Percentiles rank a stretch among this genome's conserved stretches.
Conservation (phyloP, 2,888 invertebrate species). For the Zaprionus lineosus region DNA sequence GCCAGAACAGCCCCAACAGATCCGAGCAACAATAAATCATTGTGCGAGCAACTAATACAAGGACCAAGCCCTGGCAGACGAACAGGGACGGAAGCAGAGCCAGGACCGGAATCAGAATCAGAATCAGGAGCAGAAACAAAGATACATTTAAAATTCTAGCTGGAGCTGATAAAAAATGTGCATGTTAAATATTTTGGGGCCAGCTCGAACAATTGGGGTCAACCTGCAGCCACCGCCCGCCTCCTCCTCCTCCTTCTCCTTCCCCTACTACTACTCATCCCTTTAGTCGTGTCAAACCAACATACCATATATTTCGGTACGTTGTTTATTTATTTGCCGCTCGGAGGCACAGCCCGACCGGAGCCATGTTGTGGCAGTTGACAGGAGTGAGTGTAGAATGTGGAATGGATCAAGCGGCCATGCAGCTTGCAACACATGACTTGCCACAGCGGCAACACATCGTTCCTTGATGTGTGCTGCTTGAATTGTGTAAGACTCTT, state of each 20-base stretch:
- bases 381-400: slow-evolving; percentile 24
- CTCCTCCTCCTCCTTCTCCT: not conserved
- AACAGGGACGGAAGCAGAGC: slow-evolving; percentile 47
- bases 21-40: slow-evolving; percentile 54
- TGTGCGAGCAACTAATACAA: too few species aligned
- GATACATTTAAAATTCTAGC: slow-evolving; percentile 67
- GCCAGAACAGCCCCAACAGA: slow-evolving; percentile 16
- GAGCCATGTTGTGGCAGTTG: slow-evolving; percentile 15
- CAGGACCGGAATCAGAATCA: slow-evolving; percentile 41
- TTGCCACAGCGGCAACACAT: slow-evolving; percentile 15
- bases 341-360: slow-evolving; percentile 5
- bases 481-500: too few species aligned
- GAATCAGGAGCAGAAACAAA: slow-evolving; percentile 23
- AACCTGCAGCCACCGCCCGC: slow-evolving; percentile 40
- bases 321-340: slow-evolving; percentile 33
- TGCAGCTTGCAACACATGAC: slow-evolving; percentile 43
- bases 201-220: slow-evolving; percentile 63
- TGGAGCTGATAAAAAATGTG: slow-evolving; percentile 68
- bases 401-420: slow-evolving; percentile 28
- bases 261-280: not conserved
- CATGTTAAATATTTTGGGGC: slow-evolving; percentile 62
- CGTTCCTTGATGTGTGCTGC: too few species aligned
- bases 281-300: not conserved
- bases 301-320: slow-evolving; percentile 22
- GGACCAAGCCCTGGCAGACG: not conserved